These are phyloP conservation scores for Nysson spinosus DNA, from an alignment of 2,888 invertebrate genomes.

Conservation along the genomic window DNA sequence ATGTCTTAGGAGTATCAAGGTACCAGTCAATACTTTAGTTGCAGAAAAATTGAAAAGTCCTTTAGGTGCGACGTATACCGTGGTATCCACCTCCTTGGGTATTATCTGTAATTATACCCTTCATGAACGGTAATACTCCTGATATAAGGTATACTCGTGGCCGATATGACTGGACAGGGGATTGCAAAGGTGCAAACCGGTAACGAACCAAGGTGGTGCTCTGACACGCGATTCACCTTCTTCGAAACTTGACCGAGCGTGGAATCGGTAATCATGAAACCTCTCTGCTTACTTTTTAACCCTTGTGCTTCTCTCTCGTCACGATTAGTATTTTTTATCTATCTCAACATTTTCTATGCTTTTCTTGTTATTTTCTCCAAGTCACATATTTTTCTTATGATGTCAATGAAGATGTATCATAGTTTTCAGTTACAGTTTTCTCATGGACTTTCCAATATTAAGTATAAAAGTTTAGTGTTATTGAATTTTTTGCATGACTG, in stretches of 20 bases:
- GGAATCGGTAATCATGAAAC: slow-evolving; percentile 82
- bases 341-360: too few relatives aligned
- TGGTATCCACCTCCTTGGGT: slow-evolving; percentile 50
- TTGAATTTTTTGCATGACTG: too few relatives aligned
- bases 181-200: slow-evolving; percentile 46
- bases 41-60: slow-evolving; percentile 48
- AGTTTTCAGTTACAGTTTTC: too few relatives aligned
- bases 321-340: not conserved
- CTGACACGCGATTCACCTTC: slow-evolving; percentile 63
- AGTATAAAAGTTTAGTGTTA: too few relatives aligned
- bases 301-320: not conserved
- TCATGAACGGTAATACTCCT: slow-evolving; percentile 60
- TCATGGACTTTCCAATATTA: too few relatives aligned
- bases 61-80: slow-evolving; percentile 32
- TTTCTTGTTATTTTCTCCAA: too few relatives aligned
- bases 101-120: slow-evolving; percentile 65
- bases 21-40: slow-evolving; percentile 43
- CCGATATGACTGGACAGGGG: slow-evolving; percentile 38
- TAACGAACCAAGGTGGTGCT: slow-evolving; percentile 13
- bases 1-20: slow-evolving; percentile 1
- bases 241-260: slow-evolving; percentile 79
- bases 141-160: slow-evolving; percentile 48
- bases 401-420: too few relatives aligned
- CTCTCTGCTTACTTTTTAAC: slow-evolving; percentile 74
- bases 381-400: too few relatives aligned